Conservation (phyloP, 2,888 invertebrate genomes). For the Phengaris arion region DNA sequence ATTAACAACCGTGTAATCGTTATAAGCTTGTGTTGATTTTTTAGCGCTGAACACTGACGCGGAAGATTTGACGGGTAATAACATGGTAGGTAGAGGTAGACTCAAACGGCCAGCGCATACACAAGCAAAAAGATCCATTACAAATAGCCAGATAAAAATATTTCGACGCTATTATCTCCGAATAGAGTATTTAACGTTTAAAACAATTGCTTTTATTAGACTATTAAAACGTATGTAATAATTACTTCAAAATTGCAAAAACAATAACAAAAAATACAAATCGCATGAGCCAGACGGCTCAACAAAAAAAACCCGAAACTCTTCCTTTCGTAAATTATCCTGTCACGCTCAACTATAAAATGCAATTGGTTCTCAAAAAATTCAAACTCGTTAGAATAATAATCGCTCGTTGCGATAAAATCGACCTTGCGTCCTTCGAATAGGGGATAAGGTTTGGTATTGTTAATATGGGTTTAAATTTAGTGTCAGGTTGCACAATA, state of each 20-base stretch:
- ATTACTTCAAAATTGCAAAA: slow-evolving; percentile 55
- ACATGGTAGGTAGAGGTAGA: slow-evolving; percentile 33
- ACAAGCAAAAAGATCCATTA: slow-evolving; percentile 46
- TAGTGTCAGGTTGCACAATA: slow-evolving; percentile 74
- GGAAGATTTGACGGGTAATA: slow-evolving; percentile 40
- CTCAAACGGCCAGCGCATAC: slow-evolving; percentile 38
- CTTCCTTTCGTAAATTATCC: slow-evolving; percentile 76
- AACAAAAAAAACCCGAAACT: slow-evolving; percentile 52
- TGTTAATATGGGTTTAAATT: slow-evolving; percentile 38
- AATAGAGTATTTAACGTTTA: slow-evolving; percentile 50
- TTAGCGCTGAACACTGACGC: slow-evolving; percentile 30
- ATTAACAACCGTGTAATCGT: slow-evolving; percentile 27
- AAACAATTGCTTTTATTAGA: slow-evolving; percentile 60
- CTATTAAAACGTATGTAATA: slow-evolving; percentile 56
- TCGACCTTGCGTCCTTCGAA: slow-evolving; percentile 31
- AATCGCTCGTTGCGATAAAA: slow-evolving; percentile 33
- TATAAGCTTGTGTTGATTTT: slow-evolving; percentile 13
- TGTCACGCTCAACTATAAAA: slow-evolving; percentile 78
- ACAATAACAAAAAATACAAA: slow-evolving; percentile 54
- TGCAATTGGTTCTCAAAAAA: slow-evolving; percentile 73
- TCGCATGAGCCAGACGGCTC: slow-evolving; percentile 59
- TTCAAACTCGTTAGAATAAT: slow-evolving; percentile 68
- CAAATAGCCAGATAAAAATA: slow-evolving; percentile 46
- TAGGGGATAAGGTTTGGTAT: slow-evolving; percentile 37
- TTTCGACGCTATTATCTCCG: slow-evolving; percentile 58